Evolutionary conservation across 2,797 vertebrate genomes (phyloP), one percentile per base, ranked within the genome.

Genomic region (Galago senegalensis): DNA sequence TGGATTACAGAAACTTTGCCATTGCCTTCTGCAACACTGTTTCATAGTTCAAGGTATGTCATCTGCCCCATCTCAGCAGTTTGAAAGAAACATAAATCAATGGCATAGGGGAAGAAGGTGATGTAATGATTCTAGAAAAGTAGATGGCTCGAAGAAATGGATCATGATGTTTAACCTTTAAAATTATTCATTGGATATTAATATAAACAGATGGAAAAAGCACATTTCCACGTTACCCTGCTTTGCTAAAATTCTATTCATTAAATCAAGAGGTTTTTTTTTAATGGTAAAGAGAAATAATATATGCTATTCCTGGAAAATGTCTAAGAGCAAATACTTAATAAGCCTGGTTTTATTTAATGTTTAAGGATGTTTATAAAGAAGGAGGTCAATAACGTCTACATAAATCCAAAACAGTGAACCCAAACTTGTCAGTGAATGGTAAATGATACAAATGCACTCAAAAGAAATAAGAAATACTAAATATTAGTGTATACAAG

Each of bases 21-120:
- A 79, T 79, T 65, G 58, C 16, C 46, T 95, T 65, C 72, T 46
- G 43, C 89, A 96, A 92, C 53, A 91, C 49, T 82, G 58, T 89
- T 76, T 91, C 72, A 92, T 14, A 73, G 40, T 63, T 7, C 43
- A 82, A 23, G 29, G 9, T 49, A 34, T 72, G 23, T 58, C 83
- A 88, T 16, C 14, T 89, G 34, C 60, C 79, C 79, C 95, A 88
- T 53, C 63, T 89, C 21, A 92, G 81, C 58, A 94, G 90, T 84
- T 72, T 94, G 87, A 90, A 94, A 77, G 90, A 94, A 79, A 79
- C 40, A 90, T 91, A 88, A 85, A 90, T 97, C 90, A 93, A 67
- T 82, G 85, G 43, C 20, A 70, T 18, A 88, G 92, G 23, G 37
- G 37, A 94, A 86, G 61, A 43, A 92, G 76, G 61, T 93, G 95